Conservation (phyloP, 2,888 invertebrate species). For the Cataglyphis albicans region DNA sequence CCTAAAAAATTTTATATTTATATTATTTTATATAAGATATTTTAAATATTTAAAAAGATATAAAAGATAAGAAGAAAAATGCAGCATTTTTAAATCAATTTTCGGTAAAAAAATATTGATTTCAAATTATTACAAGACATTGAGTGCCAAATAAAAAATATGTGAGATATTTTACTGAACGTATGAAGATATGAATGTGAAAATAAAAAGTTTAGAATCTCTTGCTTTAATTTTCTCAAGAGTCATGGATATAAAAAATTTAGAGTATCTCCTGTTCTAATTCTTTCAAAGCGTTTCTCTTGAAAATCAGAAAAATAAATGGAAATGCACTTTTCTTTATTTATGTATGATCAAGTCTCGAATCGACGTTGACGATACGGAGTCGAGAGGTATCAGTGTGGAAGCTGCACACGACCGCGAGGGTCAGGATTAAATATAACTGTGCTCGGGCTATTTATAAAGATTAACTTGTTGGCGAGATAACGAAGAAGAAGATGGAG, state of each 20-base stretch:
- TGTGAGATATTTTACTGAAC: not conserved
- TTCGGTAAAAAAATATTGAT: not conserved
- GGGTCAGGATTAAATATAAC: conserved; percentile 85
- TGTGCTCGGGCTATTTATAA: conserved; percentile 84
- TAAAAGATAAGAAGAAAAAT: no score
- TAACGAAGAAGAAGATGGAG: conserved; percentile 82
- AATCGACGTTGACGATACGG: conserved; percentile 52
- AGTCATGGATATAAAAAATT: not conserved
- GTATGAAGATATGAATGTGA: not conserved
- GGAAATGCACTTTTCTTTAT: not conserved
- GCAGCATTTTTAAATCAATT: not conserved
- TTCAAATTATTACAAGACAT: not conserved
- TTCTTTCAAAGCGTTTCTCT: not conserved
- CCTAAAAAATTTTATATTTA: not conserved
- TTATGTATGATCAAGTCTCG: conserved; percentile 52
- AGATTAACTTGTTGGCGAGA: conserved; percentile 85
- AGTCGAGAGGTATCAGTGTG: conserved; percentile 73
- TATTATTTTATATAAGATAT: not conserved
- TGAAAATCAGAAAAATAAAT: not conserved
- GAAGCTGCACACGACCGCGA: conserved; percentile 76
- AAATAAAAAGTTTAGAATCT: not conserved
- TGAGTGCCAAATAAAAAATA: not conserved
- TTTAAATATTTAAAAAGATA: not conserved
- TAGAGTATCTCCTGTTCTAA: not conserved
- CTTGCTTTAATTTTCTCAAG: not conserved